These are phyloP conservation scores for Ophion obscuratus DNA, from an alignment of 2,888 invertebrate genomes.

Conservation along the genomic window DNA sequence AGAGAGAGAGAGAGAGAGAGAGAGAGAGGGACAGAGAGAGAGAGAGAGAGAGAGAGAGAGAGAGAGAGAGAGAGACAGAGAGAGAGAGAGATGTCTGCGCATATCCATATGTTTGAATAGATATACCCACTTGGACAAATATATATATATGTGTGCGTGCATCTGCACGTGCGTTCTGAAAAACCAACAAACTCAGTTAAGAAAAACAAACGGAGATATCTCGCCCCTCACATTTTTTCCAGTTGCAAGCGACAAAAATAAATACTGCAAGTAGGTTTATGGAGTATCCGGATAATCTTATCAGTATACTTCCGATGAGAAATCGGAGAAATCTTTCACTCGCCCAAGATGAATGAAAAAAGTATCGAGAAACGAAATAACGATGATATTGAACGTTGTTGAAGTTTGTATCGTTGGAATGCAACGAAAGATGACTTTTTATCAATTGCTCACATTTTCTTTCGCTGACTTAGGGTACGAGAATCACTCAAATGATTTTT, in stretches of 20 bases:
- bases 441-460: too few species aligned
- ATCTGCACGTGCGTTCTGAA: background rate
- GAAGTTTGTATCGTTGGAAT: too few species aligned
- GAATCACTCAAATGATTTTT: too few species aligned
- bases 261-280: slow-evolving; percentile 38
- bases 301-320: slow-evolving; percentile 25
- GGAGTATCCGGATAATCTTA: slow-evolving; percentile 35
- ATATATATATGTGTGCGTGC: background rate
- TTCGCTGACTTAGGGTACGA: background rate
- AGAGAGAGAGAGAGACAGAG: too few species aligned
- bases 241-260: slow-evolving; percentile 19
- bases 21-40: too few species aligned
- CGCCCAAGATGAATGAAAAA: background rate
- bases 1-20: too few species aligned
- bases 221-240: background rate
- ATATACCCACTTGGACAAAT: background rate
- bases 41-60: too few species aligned
- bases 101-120: background rate
- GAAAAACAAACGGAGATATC: slow-evolving; percentile 48
- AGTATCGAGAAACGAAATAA: background rate
- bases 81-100: slow-evolving; percentile 27
- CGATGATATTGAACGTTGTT: background rate
- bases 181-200: slow-evolving; percentile 38
- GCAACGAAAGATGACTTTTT: too few species aligned
- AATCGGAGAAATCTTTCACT: background rate